Base-by-base conservation (phyloP, 2,797 vertebrate genomes). In the Toxotes lorentzi region DNA sequence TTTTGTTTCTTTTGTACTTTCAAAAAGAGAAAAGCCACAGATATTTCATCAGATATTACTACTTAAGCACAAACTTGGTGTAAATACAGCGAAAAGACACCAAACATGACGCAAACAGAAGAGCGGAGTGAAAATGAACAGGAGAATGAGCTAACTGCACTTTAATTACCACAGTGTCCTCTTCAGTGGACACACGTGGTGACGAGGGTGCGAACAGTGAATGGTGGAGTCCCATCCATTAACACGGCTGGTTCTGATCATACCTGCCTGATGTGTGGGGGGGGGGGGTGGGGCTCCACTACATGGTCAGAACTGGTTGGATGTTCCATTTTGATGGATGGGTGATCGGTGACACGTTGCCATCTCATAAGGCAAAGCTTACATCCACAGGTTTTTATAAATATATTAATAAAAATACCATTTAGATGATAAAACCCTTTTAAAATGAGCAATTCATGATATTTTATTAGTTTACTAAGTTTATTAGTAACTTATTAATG, bases 141-240 rank as follows among this genome's bases (percentile, higher is more conserved):
- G 5, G 16, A 45, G 5, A 45, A 45, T 7, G 47, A 11, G 59
- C 16, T 7, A 27, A 14, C 19, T 91, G 92, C 91, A 92, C 89
- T 88, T 92, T 89, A 92, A 94, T 93, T 93, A 91, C 88, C 91
- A 82, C 13, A 1, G 70, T 61, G 87, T 81, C 70, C 84, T 90
- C 24, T 0, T 50, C 80, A 14, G 85, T 93, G 88, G 89, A 67
- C 85, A 74, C 81, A 41, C 30, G 74, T 86, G 91, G 81, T 93
- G 93, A 94, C 89, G 90, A 93, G 92, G 92, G 90, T 93, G 91
- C 91, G 12, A n/a, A 93, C 84, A 93, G 79, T 43, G 86, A 86
- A 34, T 1, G 2, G 77, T 81, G 87, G 86, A 66, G 53, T 45
- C 58, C 62, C 45, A 24, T 51, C 24, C 73, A 41, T 38, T 16